Percentiles rank a stretch among this genome's conserved stretches.
Evolutionary conservation across 2,113 vertebrate species (phyloP).

Genomic region (Poicephalus gulielmi): DNA sequence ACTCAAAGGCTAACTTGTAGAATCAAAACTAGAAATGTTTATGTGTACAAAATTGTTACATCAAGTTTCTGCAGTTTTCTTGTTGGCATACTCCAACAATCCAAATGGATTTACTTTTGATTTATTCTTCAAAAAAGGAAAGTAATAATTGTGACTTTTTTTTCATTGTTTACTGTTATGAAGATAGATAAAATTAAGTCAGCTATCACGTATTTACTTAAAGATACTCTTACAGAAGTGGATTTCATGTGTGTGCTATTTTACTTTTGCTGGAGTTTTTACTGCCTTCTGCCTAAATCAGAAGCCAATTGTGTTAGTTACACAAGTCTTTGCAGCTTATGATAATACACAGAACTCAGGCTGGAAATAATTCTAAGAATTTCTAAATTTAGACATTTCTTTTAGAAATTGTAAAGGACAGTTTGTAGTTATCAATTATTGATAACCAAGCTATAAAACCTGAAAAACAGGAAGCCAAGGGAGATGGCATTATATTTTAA

Average conservation of each 20-base stretch:
- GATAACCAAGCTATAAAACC: background rate
- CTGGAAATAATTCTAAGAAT: constrained; percentile 26
- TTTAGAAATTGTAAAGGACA: background rate
- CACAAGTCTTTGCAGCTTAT: background rate
- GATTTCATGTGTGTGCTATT: background rate
- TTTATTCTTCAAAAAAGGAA: background rate
- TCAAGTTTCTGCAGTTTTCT: background rate
- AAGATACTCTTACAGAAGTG: background rate
- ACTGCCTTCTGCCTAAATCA: background rate
- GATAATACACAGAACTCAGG: background rate
- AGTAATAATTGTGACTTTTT: background rate
- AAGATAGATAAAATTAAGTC: background rate
- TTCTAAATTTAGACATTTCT: constrained; percentile 34
- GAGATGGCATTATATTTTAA: background rate
- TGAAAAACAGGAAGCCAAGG: background rate
- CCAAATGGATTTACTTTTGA: background rate
- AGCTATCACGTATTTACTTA: background rate
- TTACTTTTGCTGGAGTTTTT: background rate
- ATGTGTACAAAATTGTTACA: background rate
- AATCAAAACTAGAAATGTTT: background rate
- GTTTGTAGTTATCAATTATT: constrained; percentile 26
- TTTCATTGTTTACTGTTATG: background rate
- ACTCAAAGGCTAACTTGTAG: background rate
- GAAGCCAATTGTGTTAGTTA: background rate
- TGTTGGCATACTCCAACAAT: background rate